These are phyloP conservation scores for Trissolcus basalis DNA, from an alignment of 1,140 invertebrate genomes.

Conservation along the genomic window DNA sequence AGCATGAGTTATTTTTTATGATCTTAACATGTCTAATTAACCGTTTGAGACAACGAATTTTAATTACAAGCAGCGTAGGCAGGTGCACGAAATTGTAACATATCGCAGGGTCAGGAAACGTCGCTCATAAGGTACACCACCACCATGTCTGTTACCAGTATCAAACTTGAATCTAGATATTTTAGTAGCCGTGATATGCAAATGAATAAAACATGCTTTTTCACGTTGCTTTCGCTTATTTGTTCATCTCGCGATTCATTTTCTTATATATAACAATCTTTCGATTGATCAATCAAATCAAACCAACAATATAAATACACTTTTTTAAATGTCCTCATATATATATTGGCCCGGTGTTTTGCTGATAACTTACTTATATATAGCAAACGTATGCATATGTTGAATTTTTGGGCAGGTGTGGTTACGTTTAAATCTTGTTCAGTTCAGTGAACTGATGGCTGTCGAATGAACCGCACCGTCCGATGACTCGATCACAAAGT, in stretches of 20 bases:
- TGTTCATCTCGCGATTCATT: slow-evolving; percentile 15
- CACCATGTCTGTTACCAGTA: slow-evolving; percentile 27
- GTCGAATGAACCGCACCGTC: slow-evolving; percentile 66
- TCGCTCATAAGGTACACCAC: slow-evolving; percentile 67
- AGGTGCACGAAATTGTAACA: slow-evolving; percentile 68
- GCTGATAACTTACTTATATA: too few species aligned
- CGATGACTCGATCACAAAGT: slow-evolving; percentile 61
- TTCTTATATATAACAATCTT: too few species aligned
- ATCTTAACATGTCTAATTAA: slow-evolving; percentile 37
- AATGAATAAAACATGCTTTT: slow-evolving; percentile 43
- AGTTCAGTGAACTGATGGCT: slow-evolving; percentile 21
- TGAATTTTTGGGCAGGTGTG: not conserved
- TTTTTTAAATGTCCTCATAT: too few species aligned
- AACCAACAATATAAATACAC: too few species aligned
- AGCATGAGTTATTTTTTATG: slow-evolving; percentile 9
- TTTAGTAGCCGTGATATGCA: slow-evolving; percentile 17
- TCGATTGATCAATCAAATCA: too few species aligned
- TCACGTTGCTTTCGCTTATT: slow-evolving; percentile 23
- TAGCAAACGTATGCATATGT: too few species aligned
- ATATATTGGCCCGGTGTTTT: too few species aligned
- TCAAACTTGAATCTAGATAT: slow-evolving; percentile 44
- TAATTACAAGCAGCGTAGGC: slow-evolving; percentile 67
- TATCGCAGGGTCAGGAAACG: slow-evolving; percentile 69
- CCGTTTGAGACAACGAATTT: slow-evolving; percentile 36
- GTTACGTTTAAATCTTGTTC: slow-evolving; percentile 15